phyloP scores from a whole-genome alignment of 2,797 vertebrate species.

The Acanthis flammea region DNA sequence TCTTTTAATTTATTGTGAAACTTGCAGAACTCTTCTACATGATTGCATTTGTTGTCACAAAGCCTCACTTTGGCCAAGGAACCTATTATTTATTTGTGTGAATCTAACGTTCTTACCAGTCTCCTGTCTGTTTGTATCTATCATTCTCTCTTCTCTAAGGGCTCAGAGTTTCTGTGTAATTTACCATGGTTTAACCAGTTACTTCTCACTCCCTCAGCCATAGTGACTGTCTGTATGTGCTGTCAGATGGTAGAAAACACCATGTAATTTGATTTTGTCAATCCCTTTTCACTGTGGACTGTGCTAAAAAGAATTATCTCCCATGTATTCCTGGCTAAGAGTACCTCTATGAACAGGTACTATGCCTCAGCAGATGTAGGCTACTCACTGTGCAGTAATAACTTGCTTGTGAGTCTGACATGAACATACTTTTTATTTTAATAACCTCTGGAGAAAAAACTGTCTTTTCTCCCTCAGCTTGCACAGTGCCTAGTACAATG shows the following conservation, averaged over 20 bases:
- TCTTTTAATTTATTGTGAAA: background rate
- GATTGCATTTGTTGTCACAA: background rate
- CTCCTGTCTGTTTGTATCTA: background rate
- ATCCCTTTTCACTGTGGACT: background rate
- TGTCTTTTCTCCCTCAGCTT: constrained; percentile 4
- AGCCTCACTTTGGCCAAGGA: background rate
- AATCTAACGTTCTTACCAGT: background rate
- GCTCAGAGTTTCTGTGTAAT: background rate
- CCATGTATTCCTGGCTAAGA: background rate
- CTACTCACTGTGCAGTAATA: constrained; percentile 33
- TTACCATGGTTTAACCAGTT: constrained; percentile 6
- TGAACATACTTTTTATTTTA: constrained; percentile 42
- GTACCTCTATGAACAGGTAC: background rate
- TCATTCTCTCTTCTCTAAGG: background rate
- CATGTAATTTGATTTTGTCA: constrained; percentile 20
- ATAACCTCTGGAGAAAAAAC: constrained; percentile 36
- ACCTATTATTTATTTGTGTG: background rate
- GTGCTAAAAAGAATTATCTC: constrained; percentile 16
- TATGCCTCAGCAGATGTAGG: background rate
- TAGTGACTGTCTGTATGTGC: background rate
- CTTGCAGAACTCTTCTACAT: background rate
- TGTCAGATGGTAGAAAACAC: background rate
- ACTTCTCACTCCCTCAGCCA: background rate
- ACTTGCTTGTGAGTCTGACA: constrained; percentile 43
- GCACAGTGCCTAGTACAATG: background rate